phyloP scores from a whole-genome alignment of 2,888 invertebrate species.

The Peribatodes rhomboidaria region DNA sequence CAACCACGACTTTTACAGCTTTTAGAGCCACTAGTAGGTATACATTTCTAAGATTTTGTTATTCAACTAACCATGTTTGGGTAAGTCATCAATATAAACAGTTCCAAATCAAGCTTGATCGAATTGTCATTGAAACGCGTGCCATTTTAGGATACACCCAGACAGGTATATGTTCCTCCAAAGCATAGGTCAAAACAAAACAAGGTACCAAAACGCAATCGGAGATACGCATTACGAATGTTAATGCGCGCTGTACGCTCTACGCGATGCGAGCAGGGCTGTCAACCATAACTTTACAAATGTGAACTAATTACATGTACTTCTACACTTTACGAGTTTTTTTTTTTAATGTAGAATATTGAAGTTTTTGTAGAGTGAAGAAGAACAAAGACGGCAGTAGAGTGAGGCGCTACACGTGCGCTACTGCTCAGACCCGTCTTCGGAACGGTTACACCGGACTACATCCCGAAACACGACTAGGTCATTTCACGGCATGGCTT shows the following conservation, averaged over 20 bases:
- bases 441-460: too few relatives aligned
- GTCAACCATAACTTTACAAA: background rate
- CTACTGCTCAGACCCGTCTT: too few relatives aligned
- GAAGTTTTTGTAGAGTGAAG: too few relatives aligned
- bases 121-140: constrained; percentile 22
- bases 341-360: too few relatives aligned
- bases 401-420: too few relatives aligned
- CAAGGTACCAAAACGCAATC: constrained; percentile 45
- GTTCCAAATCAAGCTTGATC: constrained; percentile 22
- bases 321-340: too few relatives aligned
- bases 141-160: constrained; percentile 23
- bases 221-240: constrained; percentile 62
- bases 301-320: background rate
- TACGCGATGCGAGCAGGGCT: constrained; percentile 12
- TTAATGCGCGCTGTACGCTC: constrained; percentile 55
- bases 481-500: too few relatives aligned
- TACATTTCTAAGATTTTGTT: background rate
- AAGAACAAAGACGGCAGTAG: too few relatives aligned
- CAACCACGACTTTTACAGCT: too few relatives aligned
- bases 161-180: constrained; percentile 37
- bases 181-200: constrained; percentile 40
- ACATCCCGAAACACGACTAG: too few relatives aligned
- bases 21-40: too few relatives aligned
- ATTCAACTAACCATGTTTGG: background rate
- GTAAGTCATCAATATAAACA: constrained; percentile 19